These are phyloP conservation scores for Drosophila gaucha DNA, from an alignment of 2,888 invertebrate species.

Conservation along the genomic window DNA sequence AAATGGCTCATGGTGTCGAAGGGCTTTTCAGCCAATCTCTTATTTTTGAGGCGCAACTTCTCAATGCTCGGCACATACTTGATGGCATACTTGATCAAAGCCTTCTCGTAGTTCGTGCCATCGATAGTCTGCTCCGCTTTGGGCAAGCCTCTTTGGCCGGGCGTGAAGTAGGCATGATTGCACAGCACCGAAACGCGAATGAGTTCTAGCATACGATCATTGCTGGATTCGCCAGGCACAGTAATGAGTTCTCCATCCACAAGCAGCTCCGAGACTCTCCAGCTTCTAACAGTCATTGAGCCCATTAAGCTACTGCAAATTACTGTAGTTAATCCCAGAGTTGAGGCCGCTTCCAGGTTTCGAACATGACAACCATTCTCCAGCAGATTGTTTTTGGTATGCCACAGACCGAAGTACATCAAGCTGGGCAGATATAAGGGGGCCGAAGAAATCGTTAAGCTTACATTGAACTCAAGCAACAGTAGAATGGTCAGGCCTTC, in stretches of 20 bases:
- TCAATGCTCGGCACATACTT: slow-evolving; percentile 19
- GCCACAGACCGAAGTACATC: slow-evolving; percentile 38
- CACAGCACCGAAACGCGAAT: slow-evolving; percentile 48
- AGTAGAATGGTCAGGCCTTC: neutral
- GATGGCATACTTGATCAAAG: slow-evolving; percentile 37
- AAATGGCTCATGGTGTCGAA: slow-evolving; percentile 20
- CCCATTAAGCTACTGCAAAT: slow-evolving; percentile 43
- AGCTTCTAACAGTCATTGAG: slow-evolving; percentile 32
- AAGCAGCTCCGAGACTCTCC: slow-evolving; percentile 55
- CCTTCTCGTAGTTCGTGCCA: slow-evolving; percentile 42
- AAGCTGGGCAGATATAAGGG: slow-evolving; percentile 49
- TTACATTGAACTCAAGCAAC: slow-evolving; percentile 24
- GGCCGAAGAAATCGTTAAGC: slow-evolving; percentile 29
- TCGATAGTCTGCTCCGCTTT: slow-evolving; percentile 24
- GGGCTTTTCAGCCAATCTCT: slow-evolving; percentile 30
- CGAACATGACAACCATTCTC: slow-evolving; percentile 28
- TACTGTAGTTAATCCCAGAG: slow-evolving; percentile 58
- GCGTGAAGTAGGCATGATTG: slow-evolving; percentile 41
- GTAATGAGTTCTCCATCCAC: slow-evolving; percentile 22
- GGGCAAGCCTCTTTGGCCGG: slow-evolving; percentile 48
- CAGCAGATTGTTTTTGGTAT: neutral
- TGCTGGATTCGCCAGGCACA: rapidly evolving
- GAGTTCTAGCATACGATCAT: slow-evolving; percentile 16
- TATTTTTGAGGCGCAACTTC: slow-evolving; percentile 30
- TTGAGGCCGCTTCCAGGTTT: slow-evolving; percentile 49